Percentiles rank a stretch among this genome's conserved stretches.
These are phyloP conservation scores for Cerceris rybyensis DNA, from an alignment of 2,888 invertebrate species.

Conservation along the genomic window DNA sequence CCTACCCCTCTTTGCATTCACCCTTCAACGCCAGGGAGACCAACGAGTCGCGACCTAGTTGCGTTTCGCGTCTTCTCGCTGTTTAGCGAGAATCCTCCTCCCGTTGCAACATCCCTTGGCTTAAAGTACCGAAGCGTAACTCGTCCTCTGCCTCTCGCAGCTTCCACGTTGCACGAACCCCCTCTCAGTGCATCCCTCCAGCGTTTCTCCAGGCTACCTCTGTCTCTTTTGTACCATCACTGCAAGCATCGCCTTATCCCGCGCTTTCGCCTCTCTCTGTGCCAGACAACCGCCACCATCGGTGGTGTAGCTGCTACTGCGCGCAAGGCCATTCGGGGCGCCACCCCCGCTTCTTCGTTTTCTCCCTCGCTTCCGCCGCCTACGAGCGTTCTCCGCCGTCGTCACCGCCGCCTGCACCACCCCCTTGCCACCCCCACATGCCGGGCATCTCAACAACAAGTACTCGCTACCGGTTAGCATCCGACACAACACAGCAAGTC, in stretches of 20 bases:
- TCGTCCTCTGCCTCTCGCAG: slow-evolving; percentile 12
- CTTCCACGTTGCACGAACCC: slow-evolving; percentile 43
- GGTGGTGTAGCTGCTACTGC: slow-evolving; percentile 65
- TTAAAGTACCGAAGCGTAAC: slow-evolving; percentile 13
- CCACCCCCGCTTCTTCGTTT: slow-evolving; percentile 65
- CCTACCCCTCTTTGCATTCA: slow-evolving; percentile 18
- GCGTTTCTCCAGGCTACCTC: slow-evolving; percentile 10
- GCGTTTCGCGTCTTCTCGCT: slow-evolving; percentile 67
- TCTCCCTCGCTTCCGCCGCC: slow-evolving; percentile 47
- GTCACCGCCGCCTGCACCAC: slow-evolving; percentile 42
- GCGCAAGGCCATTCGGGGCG: slow-evolving; percentile 76
- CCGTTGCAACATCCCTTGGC: slow-evolving; percentile 15
- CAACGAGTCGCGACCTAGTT: slow-evolving; percentile 70
- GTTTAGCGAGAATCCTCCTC: slow-evolving; percentile 51
- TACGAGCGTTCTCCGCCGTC: slow-evolving; percentile 52
- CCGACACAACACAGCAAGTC: slow-evolving; percentile 80
- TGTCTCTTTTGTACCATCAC: slow-evolving; percentile 41
- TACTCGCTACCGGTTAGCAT: slow-evolving; percentile 79
- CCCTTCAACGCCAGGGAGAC: slow-evolving; percentile 30
- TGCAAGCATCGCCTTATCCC: slow-evolving; percentile 61
- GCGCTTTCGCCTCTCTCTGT: slow-evolving; percentile 54
- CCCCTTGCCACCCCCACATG: slow-evolving; percentile 51
- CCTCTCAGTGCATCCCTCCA: slow-evolving; percentile 45
- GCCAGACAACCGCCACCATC: slow-evolving; percentile 61
- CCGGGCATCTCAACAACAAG: slow-evolving; percentile 80